Conservation (phyloP, 1,140 invertebrate species). For the Lethrus apterus region DNA sequence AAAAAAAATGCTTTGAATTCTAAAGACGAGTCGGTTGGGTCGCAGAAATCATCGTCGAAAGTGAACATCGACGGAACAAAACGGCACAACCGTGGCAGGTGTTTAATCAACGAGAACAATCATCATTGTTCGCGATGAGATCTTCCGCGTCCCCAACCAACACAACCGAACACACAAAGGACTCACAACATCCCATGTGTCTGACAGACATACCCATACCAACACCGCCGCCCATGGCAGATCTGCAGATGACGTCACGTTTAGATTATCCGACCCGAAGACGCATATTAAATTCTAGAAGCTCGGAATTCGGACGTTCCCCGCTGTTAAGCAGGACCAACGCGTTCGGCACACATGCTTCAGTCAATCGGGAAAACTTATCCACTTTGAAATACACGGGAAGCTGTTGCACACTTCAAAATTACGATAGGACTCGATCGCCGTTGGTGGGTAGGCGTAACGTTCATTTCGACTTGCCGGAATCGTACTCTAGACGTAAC, state of each 20-base stretch:
- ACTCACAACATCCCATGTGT: no score
- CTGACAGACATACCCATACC: constrained; percentile 37
- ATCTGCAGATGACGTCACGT: constrained; percentile 34
- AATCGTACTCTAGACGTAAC: neutral
- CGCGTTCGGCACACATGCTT: constrained; percentile 18
- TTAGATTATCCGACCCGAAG: constrained; percentile 30
- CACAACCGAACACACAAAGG: no score
- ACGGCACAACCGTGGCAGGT: constrained; percentile 9
- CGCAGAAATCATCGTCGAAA: no score
- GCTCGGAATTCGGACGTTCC: constrained; percentile 28
- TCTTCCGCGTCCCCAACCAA: no score
- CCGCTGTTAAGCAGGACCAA: constrained; percentile 27
- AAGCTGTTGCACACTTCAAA: neutral
- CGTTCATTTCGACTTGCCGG: neutral
- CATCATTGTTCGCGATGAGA: no score
- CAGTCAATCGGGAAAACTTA: constrained; percentile 9
- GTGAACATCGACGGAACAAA: no score
- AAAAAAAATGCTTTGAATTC: no score
- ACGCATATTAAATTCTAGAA: constrained; percentile 28
- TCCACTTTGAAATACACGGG: constrained; percentile 6
- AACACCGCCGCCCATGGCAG: constrained; percentile 38
- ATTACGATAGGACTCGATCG: neutral
- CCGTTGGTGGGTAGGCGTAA: neutral
- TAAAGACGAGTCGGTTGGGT: no score
- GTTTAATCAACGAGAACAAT: constrained; percentile 12